Conservation (phyloP, 1,140 invertebrate species). For the Drosophila ogumai region DNA sequence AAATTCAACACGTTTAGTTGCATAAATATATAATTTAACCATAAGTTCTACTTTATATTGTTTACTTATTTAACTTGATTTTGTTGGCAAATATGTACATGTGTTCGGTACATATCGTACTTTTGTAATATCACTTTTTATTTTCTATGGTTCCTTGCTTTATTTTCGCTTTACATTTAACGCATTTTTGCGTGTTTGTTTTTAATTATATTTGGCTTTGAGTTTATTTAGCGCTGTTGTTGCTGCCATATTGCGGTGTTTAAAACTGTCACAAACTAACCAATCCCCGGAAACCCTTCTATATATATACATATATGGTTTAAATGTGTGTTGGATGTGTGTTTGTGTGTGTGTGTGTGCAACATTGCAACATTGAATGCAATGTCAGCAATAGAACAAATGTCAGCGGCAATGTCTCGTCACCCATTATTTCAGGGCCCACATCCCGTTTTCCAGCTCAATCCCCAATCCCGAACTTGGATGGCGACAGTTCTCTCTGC, state of each 20-base stretch:
- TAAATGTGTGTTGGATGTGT: constrained; percentile 19
- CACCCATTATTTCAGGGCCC: constrained; percentile 60
- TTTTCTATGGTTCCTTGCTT: not conserved
- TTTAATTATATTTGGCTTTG: constrained; percentile 44
- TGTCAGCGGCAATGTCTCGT: constrained; percentile 65
- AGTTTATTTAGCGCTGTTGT: constrained; percentile 36
- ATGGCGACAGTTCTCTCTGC: not conserved
- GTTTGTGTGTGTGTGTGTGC: constrained; percentile 26
- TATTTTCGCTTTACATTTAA: constrained; percentile 1
- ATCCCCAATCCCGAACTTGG: constrained; percentile 12
- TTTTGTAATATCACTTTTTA: not conserved
- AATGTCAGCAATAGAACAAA: constrained; percentile 71
- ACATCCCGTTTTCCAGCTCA: constrained; percentile 4
- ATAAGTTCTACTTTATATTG: not conserved
- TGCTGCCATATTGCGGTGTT: constrained; percentile 25
- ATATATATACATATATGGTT: not conserved
- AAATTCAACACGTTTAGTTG: not conserved
- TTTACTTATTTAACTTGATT: not conserved
- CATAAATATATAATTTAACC: not conserved
- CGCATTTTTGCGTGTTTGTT: constrained; percentile 16
- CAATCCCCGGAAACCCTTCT: constrained; percentile 1
- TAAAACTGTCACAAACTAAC: constrained; percentile 19
- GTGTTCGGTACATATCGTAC: too few relatives aligned
- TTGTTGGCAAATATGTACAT: not conserved
- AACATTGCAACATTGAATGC: constrained; percentile 50